Evolutionary conservation across 2,797 vertebrate genomes (phyloP).

Genomic region (Staurois parvus): DNA sequence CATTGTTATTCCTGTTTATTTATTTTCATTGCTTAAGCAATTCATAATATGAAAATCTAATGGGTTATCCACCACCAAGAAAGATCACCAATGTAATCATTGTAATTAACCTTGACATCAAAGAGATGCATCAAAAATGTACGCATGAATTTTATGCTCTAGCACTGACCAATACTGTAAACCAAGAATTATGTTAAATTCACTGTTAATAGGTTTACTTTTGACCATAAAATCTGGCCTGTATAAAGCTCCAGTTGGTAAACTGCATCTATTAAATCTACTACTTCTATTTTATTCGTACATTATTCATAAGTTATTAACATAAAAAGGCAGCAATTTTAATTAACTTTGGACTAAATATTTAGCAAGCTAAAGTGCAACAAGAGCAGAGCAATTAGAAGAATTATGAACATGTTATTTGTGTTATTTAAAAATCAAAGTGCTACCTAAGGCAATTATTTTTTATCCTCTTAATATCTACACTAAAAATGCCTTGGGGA

Average conservation of each 20-base stretch:
- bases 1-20: no score
- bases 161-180: no score
- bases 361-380: constrained; percentile 59
- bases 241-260: not conserved
- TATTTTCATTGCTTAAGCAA: no score
- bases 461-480: constrained; percentile 78
- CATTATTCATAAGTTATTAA: constrained; percentile 42
- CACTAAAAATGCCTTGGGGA: constrained; percentile 78
- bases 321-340: constrained; percentile 36
- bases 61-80: no score
- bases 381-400: constrained; percentile 71
- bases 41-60: no score
- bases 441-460: constrained; percentile 80
- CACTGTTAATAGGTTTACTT: not conserved
- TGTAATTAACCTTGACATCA: no score
- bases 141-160: no score
- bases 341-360: constrained; percentile 53
- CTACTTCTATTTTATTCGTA: not conserved
- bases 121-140: no score
- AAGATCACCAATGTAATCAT: no score
- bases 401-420: constrained; percentile 75
- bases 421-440: constrained; percentile 82
- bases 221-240: not conserved
- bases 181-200: not conserved
- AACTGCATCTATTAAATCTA: constrained; percentile 22